Conservation (phyloP, 1,140 invertebrate genomes). For the Chrysopa pallens region DNA sequence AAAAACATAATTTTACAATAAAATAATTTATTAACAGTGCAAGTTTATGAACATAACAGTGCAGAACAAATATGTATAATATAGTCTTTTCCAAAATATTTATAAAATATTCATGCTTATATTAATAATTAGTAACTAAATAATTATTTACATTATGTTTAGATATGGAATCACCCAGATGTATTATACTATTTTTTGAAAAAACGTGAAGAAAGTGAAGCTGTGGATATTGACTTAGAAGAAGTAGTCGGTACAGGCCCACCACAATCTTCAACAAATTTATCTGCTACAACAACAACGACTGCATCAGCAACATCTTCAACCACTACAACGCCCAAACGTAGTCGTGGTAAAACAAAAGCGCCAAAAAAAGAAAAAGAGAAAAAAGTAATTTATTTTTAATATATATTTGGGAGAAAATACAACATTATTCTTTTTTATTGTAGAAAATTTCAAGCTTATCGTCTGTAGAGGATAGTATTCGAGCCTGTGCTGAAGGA, state of each 20-base stretch:
- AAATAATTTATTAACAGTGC: too few species aligned
- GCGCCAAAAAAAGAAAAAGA: slow-evolving; percentile 10
- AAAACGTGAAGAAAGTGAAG: slow-evolving; percentile 60
- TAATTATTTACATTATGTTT: slow-evolving; percentile 9
- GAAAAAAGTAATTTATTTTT: slow-evolving; percentile 3
- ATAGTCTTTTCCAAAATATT: too few species aligned
- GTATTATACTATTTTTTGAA: slow-evolving; percentile 82
- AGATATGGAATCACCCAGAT: slow-evolving; percentile 99
- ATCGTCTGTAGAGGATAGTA: too few species aligned
- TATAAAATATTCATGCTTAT: too few species aligned
- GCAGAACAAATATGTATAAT: too few species aligned
- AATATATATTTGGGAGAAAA: too few species aligned
- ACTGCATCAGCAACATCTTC: slow-evolving; percentile 15
- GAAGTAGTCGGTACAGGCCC: slow-evolving; percentile 37
- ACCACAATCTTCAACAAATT: slow-evolving; percentile 21
- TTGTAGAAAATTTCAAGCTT: too few species aligned
- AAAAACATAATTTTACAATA: too few species aligned
- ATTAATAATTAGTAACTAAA: too few species aligned
- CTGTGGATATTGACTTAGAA: slow-evolving; percentile 83
- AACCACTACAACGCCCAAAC: slow-evolving; percentile 18
- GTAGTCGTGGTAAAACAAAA: slow-evolving; percentile 24
- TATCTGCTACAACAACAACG: slow-evolving; percentile 11
- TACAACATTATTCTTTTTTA: too few species aligned
- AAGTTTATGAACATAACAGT: too few species aligned
- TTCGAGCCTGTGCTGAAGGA: too few species aligned